Evolutionary conservation across 2,113 vertebrate species (phyloP).

Genomic region (Ellobius talpinus): DNA sequence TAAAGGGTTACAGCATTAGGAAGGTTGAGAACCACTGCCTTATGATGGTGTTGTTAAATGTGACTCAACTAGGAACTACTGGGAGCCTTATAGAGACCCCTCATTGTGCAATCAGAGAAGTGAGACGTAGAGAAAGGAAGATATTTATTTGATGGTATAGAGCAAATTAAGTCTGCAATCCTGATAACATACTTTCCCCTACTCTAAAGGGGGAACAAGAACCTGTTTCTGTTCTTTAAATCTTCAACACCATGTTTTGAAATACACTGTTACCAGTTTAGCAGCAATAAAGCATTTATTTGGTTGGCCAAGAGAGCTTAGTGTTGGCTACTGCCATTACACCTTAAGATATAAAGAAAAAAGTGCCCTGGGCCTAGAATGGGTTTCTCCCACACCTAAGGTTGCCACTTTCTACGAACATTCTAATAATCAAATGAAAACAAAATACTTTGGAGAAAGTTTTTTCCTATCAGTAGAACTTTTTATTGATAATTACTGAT

Average conservation of each 20-base stretch:
- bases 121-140: conserved; percentile 9
- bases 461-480: background rate
- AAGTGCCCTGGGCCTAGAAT: background rate
- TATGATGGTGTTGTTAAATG: background rate
- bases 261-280: conserved; percentile 35
- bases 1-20: background rate
- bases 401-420: background rate
- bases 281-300: background rate
- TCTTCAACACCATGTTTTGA: background rate
- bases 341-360: background rate
- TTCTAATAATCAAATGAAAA: conserved; percentile 28
- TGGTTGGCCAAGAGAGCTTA: background rate
- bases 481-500: background rate
- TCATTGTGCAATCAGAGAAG: background rate
- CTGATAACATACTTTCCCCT: background rate
- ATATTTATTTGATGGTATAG: conserved; percentile 40
- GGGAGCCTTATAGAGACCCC: background rate
- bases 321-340: background rate
- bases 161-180: background rate
- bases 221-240: background rate
- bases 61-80: background rate
- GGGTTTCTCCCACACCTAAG: background rate
- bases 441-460: conserved; percentile 7
- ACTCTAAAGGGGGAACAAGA: background rate
- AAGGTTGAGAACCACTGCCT: background rate